Conservation (phyloP, 2,888 invertebrate genomes). For the Rhagonycha lutea region DNA sequence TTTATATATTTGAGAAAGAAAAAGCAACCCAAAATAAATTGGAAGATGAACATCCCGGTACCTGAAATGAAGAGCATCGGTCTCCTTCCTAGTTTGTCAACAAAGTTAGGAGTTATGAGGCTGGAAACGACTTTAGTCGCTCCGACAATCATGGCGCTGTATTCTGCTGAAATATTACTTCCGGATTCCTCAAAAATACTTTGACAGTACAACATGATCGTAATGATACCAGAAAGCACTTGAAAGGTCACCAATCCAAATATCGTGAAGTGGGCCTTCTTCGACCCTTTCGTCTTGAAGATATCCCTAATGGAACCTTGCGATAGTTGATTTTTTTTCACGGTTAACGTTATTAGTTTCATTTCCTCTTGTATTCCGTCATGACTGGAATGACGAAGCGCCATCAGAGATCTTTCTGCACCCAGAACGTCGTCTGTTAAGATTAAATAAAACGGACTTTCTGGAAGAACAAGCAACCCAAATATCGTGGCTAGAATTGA, state of each 20-base stretch:
- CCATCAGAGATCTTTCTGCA: conserved; percentile 62
- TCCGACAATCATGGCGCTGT: conserved; percentile 75
- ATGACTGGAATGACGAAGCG: conserved; percentile 67
- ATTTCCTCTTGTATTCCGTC: conserved; percentile 68
- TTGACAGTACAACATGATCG: conserved; percentile 78
- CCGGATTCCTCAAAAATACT: conserved; percentile 70
- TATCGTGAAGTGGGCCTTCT: conserved; percentile 52
- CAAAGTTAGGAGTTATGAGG: conserved; percentile 69
- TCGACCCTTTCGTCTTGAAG: conserved; percentile 66
- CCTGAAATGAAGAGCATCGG: conserved; percentile 72
- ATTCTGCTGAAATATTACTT: conserved; percentile 60
- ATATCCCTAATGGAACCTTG: conserved; percentile 51
- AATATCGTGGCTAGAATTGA: conserved; percentile 64
- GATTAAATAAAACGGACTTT: conserved; percentile 76
- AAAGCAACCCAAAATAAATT: conserved; percentile 62
- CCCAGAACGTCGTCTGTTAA: conserved; percentile 60
- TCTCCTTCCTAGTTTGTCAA: conserved; percentile 75
- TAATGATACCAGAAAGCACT: conserved; percentile 81
- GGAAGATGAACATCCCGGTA: conserved; percentile 65
- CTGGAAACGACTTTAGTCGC: conserved; percentile 75
- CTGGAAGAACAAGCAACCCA: conserved; percentile 75
- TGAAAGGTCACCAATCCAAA: conserved; percentile 64
- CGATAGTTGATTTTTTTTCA: conserved; percentile 48
- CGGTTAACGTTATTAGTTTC: conserved; percentile 61
- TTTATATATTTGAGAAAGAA: conserved; percentile 66